Base-by-base conservation (phyloP, 1,140 invertebrate genomes). In the Nasonia longicornis region DNA sequence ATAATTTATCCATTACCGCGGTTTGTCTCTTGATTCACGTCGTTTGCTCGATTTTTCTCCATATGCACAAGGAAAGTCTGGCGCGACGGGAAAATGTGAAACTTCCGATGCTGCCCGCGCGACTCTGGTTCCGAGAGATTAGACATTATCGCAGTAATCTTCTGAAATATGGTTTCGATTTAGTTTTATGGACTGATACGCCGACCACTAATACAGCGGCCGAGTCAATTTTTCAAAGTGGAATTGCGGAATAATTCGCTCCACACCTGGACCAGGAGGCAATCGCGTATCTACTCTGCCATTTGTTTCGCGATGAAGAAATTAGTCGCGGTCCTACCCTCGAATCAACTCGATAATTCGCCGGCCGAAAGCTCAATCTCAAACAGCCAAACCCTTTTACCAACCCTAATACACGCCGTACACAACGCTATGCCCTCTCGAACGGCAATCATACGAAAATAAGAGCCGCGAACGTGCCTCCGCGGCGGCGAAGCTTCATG, bases 1-100 rank as follows among this genome's bases (percentile, higher is more conserved):
- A 77, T 77, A 69, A 69, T 77, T 38, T 38, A 69, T 48, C 64
- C 38, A 69, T 67, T 77, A 69, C 3, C 1, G 4, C 52, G 52
- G 52, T 58, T 58, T 16, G 52, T 58, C 52, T n/a, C 20, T 58
- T 20, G 52, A 3, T 14, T 14, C 12, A 8, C 0, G 42, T 10
- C 45, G 14, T 48, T 58, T 58, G 16, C 14, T 20, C 52, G 52
- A 58, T n/a, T 58, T 48, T 48, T 48, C 38, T 11, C 38, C 10
- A 42, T 42, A 42, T 2, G 52, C 1, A 26, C 26, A 58, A 20
- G 52, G 52, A 58, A 58, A 58, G 52, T 58, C 48, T n/a, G 52
- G 16, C 52, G 52, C 20, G 52, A 52, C 48, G 14, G 16, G 48
- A 52, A 52, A 52, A 52, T 52, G 48, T 52, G 48, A 58, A 58